Base-by-base conservation (phyloP, 2,888 invertebrate species). In the Drosophila maculinotata region DNA sequence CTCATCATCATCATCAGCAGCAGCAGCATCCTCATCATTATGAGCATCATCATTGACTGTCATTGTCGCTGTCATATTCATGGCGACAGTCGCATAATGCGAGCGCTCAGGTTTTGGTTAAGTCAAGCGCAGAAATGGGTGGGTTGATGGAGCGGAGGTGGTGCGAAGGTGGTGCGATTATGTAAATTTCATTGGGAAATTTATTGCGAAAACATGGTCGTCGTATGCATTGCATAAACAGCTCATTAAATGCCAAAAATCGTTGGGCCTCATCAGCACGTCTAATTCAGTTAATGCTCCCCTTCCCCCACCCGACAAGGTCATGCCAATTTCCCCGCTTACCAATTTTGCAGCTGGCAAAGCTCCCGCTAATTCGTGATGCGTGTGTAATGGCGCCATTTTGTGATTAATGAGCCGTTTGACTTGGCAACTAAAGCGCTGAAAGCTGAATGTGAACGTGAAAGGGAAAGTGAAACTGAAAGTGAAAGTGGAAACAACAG, bases 331-430 rank as follows among this genome's bases (percentile, higher is more conserved):
- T n/a, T n/a, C n/a, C n/a, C n/a, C n/a, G n/a, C n/a, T n/a, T n/a
- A n/a, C n/a, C n/a, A n/a, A n/a, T 15, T 14, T 12, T 7, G 9
- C 17, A 38, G 49, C 14, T 36, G 15, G n/a, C 41, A 9, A n/a
- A 6, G 23, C 26, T 42, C 23, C 10, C n/a, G 20, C 14, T 35
- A 53, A 60, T 14, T 35, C 59, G 45, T 59, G 69, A 68, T 79
- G 62, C 67, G 48, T 49, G 62, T 68, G 45, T 69, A 79, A 79
- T 79, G 77, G 49, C 65, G 48, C 41, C 67, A 30, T 59, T 65
- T 54, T 68, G 79, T 85, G 79, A 80, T 85, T 80, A 80, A 85
- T 85, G 86, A 79, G 74, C 63, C 79, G 53, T 76, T 76, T 75
- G 67, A 69, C 72, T 76, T 69, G 51, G 42, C 59, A 56, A 33